Percentiles rank a stretch among this genome's conserved stretches.
phyloP scores from a whole-genome alignment of 2,797 vertebrate genomes.

The Lepus oiostolus region DNA sequence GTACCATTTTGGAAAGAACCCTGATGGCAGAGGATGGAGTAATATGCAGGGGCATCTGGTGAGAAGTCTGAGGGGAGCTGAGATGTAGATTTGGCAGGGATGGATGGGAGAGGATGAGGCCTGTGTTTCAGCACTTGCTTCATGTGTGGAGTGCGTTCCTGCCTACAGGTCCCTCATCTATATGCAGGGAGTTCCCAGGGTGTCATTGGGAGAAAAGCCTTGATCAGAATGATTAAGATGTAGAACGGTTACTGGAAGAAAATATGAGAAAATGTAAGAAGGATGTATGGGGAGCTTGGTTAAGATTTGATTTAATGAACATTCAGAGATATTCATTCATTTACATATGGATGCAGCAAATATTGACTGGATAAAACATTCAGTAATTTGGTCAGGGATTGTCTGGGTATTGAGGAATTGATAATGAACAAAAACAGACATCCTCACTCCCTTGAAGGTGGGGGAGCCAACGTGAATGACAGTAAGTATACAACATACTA shows the following conservation, averaged over 20 bases:
- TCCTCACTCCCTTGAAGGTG: not conserved
- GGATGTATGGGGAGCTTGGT: no score
- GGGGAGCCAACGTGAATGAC: not conserved
- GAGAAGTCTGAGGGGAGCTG: not conserved
- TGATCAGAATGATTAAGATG: not conserved
- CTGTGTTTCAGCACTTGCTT: rapidly evolving
- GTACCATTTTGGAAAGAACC: not conserved
- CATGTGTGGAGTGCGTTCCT: not conserved
- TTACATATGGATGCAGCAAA: not conserved
- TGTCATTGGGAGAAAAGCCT: not conserved
- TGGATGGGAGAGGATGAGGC: not conserved
- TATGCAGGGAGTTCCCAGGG: not conserved
- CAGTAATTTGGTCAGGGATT: not conserved
- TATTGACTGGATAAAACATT: not conserved
- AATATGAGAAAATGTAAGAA: not conserved
- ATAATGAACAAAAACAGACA: not conserved
- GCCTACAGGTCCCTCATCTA: not conserved
- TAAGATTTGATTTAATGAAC: not conserved
- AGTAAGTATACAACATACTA: not conserved
- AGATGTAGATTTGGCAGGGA: not conserved
- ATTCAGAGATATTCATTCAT: not conserved
- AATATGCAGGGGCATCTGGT: no score
- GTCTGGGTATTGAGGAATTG: not conserved
- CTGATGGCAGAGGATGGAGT: not conserved
- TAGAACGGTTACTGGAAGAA: not conserved